Conservation (phyloP, 1,140 invertebrate genomes). For the Aleiodes sp. region DNA sequence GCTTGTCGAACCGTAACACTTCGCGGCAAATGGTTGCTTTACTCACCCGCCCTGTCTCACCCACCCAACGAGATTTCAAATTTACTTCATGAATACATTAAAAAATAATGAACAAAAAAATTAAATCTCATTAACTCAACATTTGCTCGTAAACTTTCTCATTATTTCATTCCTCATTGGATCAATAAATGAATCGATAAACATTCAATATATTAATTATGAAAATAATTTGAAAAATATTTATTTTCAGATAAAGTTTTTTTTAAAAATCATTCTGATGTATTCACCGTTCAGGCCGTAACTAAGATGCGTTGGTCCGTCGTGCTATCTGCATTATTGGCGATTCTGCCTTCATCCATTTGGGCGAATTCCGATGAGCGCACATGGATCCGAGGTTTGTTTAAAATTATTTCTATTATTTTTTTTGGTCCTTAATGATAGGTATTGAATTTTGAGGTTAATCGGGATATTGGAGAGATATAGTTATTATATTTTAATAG, state of each 20-base stretch:
- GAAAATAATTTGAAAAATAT: not conserved
- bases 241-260: not conserved
- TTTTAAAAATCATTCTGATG: not conserved
- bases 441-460: too few relatives aligned
- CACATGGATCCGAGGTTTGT: not conserved
- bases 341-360: not conserved
- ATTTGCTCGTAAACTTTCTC: too few relatives aligned
- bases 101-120: too few relatives aligned
- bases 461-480: too few relatives aligned
- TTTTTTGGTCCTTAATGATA: too few relatives aligned
- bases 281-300: not conserved
- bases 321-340: not conserved
- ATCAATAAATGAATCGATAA: too few relatives aligned
- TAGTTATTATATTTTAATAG: too few relatives aligned
- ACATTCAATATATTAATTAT: too few relatives aligned
- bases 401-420: not conserved
- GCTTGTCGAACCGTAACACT: constrained; percentile 38
- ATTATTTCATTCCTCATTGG: too few relatives aligned
- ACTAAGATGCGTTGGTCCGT: not conserved
- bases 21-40: constrained; percentile 33
- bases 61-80: constrained; percentile 15
- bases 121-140: too few relatives aligned
- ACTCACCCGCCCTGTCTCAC: constrained; percentile 27
- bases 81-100: not conserved
- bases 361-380: not conserved